A percentile compares a stretch with the other conserved stretches of the same genome.
Conservation (phyloP, 2,797 vertebrate species). For the Amazonetta brasiliensis region DNA sequence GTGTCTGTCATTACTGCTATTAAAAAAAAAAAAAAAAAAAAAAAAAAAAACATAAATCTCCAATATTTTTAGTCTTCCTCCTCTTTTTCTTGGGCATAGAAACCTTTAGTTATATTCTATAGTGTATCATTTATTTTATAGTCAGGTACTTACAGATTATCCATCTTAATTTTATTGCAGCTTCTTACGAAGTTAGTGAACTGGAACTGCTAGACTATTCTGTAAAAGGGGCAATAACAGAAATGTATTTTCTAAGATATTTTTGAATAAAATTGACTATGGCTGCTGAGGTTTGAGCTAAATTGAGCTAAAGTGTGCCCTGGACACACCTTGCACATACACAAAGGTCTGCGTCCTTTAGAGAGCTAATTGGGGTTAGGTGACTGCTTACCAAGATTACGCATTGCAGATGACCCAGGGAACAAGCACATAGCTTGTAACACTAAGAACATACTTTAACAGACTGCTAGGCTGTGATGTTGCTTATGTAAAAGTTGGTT, state of each 20-base stretch:
- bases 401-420: not conserved
- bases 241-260: not conserved
- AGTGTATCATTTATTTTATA: constrained; percentile 4
- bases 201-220: not conserved
- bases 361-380: not conserved
- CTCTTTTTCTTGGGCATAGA: not conserved
- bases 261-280: not conserved
- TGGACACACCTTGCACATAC: not conserved
- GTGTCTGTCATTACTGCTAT: not conserved
- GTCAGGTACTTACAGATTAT: not conserved
- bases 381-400: not conserved
- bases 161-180: not conserved
- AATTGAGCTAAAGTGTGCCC: not conserved
- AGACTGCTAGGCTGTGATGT: not conserved
- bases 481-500: not conserved
- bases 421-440: not conserved
- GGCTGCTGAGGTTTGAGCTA: not conserved
- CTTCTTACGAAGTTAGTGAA: not conserved
- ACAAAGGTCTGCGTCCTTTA: not conserved
- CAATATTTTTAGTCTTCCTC: not conserved
- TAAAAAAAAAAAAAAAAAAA: not conserved
- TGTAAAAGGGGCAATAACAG: not conserved
- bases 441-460: not conserved
- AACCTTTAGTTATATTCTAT: not conserved
- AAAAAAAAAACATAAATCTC: not conserved